Conservation (phyloP, 1,140 invertebrate species). For the Cotesia glomerata region DNA sequence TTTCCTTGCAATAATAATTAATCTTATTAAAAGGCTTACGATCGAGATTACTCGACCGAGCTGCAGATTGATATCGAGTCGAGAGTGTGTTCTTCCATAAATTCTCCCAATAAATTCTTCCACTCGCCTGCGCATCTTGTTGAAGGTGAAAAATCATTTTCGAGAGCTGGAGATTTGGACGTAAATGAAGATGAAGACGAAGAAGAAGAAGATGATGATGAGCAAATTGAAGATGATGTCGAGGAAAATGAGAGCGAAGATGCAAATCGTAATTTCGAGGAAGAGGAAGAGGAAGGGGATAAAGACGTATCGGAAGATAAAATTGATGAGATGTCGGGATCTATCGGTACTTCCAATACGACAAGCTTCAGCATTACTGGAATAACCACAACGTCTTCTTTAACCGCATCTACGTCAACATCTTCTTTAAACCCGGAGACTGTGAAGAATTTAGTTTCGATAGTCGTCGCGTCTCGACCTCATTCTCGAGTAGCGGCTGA, state of each 20-base stretch:
- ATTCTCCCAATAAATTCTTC: constrained; percentile 12
- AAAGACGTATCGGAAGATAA: not conserved
- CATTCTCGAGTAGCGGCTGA: constrained; percentile 26
- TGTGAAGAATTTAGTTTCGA: constrained; percentile 22
- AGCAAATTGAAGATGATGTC: no score
- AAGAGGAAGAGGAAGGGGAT: constrained; percentile 4
- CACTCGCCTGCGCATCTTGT: not conserved
- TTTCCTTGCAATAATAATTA: not conserved
- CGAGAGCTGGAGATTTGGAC: no score
- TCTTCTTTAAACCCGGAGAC: constrained; percentile 1
- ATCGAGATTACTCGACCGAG: constrained; percentile 26
- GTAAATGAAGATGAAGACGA: not conserved
- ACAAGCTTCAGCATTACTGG: no score
- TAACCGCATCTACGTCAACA: no score
- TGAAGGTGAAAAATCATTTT: not conserved
- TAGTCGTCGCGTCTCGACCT: constrained; percentile 23
- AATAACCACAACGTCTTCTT: no score
- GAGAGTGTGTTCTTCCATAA: constrained; percentile 15
- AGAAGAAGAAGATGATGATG: not conserved
- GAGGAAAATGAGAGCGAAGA: not conserved
- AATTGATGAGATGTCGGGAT: not conserved
- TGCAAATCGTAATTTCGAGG: not conserved
- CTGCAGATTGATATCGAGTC: constrained; percentile 17
- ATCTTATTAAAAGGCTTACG: constrained; percentile 18
- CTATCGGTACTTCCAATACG: not conserved